These are phyloP conservation scores for Caenorhabditis sp. DNA, from an alignment of 2,888 invertebrate genomes.

Conservation along the genomic window DNA sequence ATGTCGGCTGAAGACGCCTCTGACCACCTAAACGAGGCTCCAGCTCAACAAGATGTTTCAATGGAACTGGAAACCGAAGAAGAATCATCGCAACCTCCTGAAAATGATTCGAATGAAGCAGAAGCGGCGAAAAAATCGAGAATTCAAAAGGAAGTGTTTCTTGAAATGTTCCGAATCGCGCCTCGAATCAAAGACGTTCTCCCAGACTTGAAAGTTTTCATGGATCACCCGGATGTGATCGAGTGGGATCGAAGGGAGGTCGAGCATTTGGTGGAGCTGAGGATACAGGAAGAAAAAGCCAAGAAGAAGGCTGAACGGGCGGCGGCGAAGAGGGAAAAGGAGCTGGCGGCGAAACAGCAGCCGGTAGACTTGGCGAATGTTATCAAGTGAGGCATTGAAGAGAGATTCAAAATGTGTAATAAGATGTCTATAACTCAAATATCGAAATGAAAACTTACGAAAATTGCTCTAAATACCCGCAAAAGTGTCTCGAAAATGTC, in stretches of 20 bases:
- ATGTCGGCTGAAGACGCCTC: no score
- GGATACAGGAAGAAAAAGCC: constrained; percentile 46
- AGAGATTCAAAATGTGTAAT: no score
- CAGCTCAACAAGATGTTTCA: no score
- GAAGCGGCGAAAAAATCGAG: constrained; percentile 38
- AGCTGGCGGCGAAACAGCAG: not conserved
- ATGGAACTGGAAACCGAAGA: not conserved
- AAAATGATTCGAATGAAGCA: not conserved
- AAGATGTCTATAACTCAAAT: no score
- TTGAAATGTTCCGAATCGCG: constrained; percentile 54
- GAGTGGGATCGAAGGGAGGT: constrained; percentile 44
- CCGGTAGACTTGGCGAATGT: constrained; percentile 23
- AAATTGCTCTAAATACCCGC: no score
- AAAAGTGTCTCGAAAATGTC: not conserved
- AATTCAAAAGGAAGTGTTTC: constrained; percentile 37
- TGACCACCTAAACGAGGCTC: no score
- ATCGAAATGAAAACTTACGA: no score
- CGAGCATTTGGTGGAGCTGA: constrained; percentile 24
- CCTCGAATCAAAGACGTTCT: constrained; percentile 40
- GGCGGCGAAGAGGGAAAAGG: constrained; percentile 7
- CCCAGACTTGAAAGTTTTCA: constrained; percentile 37
- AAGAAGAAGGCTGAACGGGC: constrained; percentile 45
- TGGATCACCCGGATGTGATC: constrained; percentile 50
- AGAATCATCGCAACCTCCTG: not conserved
- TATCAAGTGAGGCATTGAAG: constrained; percentile 20